Evolutionary conservation across 1,140 invertebrate genomes (phyloP).

Genomic region (Arion vulgaris): DNA sequence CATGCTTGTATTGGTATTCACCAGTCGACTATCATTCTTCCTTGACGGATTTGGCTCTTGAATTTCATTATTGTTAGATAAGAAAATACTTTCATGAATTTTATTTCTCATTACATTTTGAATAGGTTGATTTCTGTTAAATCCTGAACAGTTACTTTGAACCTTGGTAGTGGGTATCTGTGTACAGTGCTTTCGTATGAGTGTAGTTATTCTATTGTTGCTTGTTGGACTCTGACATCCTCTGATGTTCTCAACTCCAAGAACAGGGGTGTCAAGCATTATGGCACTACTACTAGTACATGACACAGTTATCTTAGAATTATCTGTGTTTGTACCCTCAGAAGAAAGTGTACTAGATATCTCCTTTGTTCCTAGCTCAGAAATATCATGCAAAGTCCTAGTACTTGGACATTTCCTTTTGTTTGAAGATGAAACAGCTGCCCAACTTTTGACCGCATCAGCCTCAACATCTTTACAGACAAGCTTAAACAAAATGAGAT

Average conservation of each 20-base stretch:
- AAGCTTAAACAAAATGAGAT: slow-evolving; percentile 7
- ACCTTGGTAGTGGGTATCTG: neutral
- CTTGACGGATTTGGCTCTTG: neutral
- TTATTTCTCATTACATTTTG: neutral
- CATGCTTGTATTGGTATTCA: too few species aligned
- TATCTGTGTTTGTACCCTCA: neutral
- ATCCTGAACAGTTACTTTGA: neutral
- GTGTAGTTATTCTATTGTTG: neutral
- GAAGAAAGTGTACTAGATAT: neutral
- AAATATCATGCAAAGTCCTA: neutral
- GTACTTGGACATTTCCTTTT: neutral
- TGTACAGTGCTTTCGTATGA: neutral
- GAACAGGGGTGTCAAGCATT: neutral
- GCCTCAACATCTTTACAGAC: neutral
- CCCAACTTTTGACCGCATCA: neutral
- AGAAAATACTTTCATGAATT: neutral
- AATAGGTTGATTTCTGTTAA: neutral
- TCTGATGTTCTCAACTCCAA: neutral
- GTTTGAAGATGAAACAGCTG: neutral
- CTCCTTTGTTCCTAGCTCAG: neutral
- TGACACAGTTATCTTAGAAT: neutral
- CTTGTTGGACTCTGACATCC: neutral
- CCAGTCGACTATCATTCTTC: neutral
- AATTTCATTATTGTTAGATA: neutral
- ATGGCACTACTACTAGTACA: neutral